These are phyloP conservation scores for Drosophila melanosoma DNA, from an alignment of 2,888 invertebrate species.

Conservation along the genomic window DNA sequence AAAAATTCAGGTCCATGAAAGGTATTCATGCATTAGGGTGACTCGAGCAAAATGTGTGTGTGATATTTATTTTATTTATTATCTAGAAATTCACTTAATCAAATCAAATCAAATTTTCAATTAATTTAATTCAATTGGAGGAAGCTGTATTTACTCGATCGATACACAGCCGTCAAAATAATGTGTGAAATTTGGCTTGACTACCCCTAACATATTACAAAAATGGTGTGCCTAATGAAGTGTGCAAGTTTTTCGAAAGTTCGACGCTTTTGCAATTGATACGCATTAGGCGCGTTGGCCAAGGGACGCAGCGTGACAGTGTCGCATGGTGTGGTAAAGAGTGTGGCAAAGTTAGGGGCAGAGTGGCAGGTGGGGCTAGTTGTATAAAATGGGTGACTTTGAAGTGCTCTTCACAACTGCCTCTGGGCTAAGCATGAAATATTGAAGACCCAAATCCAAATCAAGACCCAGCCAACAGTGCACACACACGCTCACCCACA, in stretches of 20 bases:
- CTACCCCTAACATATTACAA: conserved; percentile 32
- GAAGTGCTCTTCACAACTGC: conserved; percentile 43
- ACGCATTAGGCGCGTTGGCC: conserved; percentile 45
- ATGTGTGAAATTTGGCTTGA: not conserved
- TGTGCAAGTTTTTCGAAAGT: conserved; percentile 64
- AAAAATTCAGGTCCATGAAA: conserved; percentile 23
- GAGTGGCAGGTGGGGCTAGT: conserved; percentile 17
- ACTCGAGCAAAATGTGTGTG: conserved; percentile 5
- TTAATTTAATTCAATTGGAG: not conserved
- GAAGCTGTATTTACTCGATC: not conserved
- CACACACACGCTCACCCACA: not conserved
- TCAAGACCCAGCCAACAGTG: conserved; percentile 6
- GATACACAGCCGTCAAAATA: not conserved
- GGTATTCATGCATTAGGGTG: conserved; percentile 18
- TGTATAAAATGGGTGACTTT: conserved; percentile 33
- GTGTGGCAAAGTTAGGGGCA: not conserved
- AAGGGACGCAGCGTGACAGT: not conserved
- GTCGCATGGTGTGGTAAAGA: too few species aligned
- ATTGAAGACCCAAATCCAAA: conserved; percentile 40
- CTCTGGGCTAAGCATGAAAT: conserved; percentile 40
- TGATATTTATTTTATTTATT: not conserved
- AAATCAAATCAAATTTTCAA: not conserved
- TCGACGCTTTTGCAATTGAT: conserved; percentile 58
- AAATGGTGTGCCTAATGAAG: conserved; percentile 62
- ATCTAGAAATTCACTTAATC: not conserved